A percentile compares a stretch with the other conserved stretches of the same genome.
Conservation (phyloP, 2,888 invertebrate species). For the Zygaena filipendulae region DNA sequence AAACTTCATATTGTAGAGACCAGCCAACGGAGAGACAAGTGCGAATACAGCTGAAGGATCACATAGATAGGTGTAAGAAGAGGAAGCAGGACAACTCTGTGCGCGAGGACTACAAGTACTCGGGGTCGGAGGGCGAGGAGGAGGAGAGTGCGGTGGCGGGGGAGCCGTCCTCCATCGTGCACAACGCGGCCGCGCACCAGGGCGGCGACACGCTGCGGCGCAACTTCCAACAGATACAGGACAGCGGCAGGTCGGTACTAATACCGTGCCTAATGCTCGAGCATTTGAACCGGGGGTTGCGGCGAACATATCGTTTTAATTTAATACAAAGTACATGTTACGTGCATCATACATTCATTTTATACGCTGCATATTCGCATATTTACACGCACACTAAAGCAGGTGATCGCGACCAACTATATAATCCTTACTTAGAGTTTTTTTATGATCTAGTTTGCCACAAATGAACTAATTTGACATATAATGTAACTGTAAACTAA, state of each 20-base stretch:
- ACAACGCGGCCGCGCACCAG: slow-evolving; percentile 75
- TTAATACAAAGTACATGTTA: too few relatives aligned
- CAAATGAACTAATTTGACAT: too few relatives aligned
- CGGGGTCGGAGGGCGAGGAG: slow-evolving; percentile 97
- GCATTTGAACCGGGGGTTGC: too few relatives aligned
- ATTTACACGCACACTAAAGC: too few relatives aligned
- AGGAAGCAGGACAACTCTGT: slow-evolving; percentile 89
- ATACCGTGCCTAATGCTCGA: too few relatives aligned
- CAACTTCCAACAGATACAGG: slow-evolving; percentile 98
- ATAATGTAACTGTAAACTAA: too few relatives aligned
- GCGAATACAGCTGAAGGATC: slow-evolving; percentile 98
- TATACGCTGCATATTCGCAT: too few relatives aligned
- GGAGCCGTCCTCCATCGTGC: slow-evolving; percentile 95
- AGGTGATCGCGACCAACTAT: too few relatives aligned
- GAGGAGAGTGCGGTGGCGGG: slow-evolving; percentile 92
- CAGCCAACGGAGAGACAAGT: slow-evolving; percentile 99
- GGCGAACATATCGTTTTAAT: too few relatives aligned
- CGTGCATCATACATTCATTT: too few relatives aligned
- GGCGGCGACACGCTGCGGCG: slow-evolving; percentile 96
- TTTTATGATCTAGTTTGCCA: too few relatives aligned
- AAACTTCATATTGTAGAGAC: slow-evolving; percentile 83
- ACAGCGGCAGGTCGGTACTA: slow-evolving; percentile 70
- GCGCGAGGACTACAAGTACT: slow-evolving; percentile 84
- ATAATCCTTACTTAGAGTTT: too few relatives aligned
- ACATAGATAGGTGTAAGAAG: slow-evolving; percentile 96